A percentile compares a stretch with the other conserved stretches of the same genome.
Conservation (phyloP, 2,888 invertebrate genomes). For the Volucella inanis region DNA sequence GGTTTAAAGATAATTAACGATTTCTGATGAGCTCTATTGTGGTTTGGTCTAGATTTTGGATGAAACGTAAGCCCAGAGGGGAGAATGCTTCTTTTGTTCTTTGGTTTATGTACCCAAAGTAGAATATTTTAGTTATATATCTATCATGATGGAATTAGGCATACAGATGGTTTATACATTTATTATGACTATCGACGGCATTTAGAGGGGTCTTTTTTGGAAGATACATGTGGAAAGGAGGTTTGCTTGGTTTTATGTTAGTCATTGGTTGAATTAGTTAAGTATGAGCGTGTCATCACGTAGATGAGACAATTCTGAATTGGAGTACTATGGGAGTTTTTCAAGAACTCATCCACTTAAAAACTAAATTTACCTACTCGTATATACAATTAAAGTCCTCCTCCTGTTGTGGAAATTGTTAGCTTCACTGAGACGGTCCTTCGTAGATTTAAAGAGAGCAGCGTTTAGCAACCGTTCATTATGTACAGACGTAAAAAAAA, state of each 20-base stretch:
- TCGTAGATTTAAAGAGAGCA: no score
- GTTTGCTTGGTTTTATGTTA: constrained; percentile 13
- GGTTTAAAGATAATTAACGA: constrained; percentile 29
- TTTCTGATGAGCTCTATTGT: constrained; percentile 30
- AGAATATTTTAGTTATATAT: constrained; percentile 16
- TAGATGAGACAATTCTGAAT: background rate
- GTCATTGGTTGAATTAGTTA: constrained; percentile 27
- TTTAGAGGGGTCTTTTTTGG: constrained; percentile 6
- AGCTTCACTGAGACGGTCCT: no score
- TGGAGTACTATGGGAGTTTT: no score
- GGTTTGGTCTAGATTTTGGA: constrained; percentile 8
- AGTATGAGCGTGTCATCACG: background rate
- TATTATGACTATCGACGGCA: constrained; percentile 20
- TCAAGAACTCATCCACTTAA: no score
- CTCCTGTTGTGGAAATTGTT: no score
- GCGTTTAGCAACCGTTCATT: no score
- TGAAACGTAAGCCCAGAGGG: background rate
- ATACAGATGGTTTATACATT: constrained; percentile 50
- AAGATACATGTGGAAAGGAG: background rate
- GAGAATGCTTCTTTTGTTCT: background rate
- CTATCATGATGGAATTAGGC: constrained; percentile 12
- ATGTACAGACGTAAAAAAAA: no score
- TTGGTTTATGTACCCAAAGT: background rate
- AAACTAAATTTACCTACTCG: no score
- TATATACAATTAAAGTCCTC: no score